A percentile compares a stretch with the other conserved stretches of the same genome.
phyloP scores from a whole-genome alignment of 2,888 invertebrate species.

The Machimus rusticus region DNA sequence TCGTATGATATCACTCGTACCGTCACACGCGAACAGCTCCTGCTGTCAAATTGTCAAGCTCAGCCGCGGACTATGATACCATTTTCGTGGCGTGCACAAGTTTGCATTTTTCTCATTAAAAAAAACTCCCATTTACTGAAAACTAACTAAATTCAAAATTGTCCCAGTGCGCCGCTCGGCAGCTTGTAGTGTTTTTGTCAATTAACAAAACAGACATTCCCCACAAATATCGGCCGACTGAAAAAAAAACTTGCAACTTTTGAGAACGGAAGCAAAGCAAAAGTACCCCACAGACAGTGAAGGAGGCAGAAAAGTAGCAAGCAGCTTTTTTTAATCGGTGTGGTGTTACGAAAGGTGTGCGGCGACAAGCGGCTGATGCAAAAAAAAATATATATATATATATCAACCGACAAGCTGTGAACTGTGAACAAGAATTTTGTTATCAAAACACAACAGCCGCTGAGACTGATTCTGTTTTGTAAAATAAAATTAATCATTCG shows the following conservation, averaged over 20 bases:
- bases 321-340: background rate
- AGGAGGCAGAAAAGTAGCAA: background rate
- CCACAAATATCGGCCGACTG: background rate
- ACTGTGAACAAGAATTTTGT: background rate
- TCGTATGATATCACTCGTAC: background rate
- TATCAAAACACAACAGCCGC: background rate
- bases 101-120: background rate
- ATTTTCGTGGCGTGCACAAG: constrained; percentile 1
- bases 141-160: background rate
- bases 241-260: background rate
- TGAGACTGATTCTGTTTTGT: background rate
- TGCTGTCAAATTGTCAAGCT: constrained; percentile 5
- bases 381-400: background rate
- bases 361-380: background rate
- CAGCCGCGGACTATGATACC: background rate
- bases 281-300: background rate
- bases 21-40: background rate
- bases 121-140: background rate
- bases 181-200: background rate
- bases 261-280: background rate
- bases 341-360: background rate
- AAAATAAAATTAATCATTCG: background rate
- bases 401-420: background rate
- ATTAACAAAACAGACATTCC: background rate
- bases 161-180: background rate